Base-by-base conservation (phyloP, 2,797 vertebrate genomes). In the Microcaecilia unicolor region DNA sequence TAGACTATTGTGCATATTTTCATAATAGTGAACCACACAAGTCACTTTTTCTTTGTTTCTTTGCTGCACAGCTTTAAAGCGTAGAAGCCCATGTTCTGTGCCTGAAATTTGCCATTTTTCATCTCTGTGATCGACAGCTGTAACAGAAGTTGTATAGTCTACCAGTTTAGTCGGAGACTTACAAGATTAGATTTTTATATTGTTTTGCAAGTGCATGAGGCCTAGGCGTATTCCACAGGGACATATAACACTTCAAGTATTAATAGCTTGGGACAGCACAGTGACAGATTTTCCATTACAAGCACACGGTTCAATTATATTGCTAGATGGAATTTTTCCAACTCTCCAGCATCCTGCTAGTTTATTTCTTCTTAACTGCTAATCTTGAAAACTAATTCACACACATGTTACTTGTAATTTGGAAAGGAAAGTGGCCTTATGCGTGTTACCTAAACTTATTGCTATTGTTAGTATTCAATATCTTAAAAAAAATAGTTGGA, bases 231-330 rank as follows among this genome's bases (percentile, higher is more conserved):
- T 27, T 38, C 30, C 28, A 15, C 23, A 13, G 35, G 43, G 30
- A 39, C 28, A 46, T 38, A 46, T 38, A 39, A 28, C 43, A 39
- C 30, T 30, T 46, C 25, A 21, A 46, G 46, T 33, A 46, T 20
- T 22, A 18, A 23, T 30, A 34, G 25, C 15, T 28, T 19, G 20
- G 18, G 21, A 30, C 17, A 35, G 19, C 35, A 39, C 28, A 39
- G 16, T 28, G 25, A 46, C 20, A 44, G 33, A 26, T 17, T n/a
- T n/a, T n/a, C n/a, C n/a, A n/a, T n/a, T n/a, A n/a, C n/a, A n/a
- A n/a, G n/a, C n/a, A n/a, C n/a, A n/a, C n/a, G n/a, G n/a, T n/a
- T n/a, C n/a, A n/a, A n/a, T n/a, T n/a, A n/a, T n/a, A n/a, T n/a
- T n/a, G n/a, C n/a, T n/a, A n/a, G n/a, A n/a, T n/a, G n/a, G n/a